Evolutionary conservation across 2,113 vertebrate species (phyloP), one percentile per base, ranked within the genome.

Genomic region (Prolemur simus): DNA sequence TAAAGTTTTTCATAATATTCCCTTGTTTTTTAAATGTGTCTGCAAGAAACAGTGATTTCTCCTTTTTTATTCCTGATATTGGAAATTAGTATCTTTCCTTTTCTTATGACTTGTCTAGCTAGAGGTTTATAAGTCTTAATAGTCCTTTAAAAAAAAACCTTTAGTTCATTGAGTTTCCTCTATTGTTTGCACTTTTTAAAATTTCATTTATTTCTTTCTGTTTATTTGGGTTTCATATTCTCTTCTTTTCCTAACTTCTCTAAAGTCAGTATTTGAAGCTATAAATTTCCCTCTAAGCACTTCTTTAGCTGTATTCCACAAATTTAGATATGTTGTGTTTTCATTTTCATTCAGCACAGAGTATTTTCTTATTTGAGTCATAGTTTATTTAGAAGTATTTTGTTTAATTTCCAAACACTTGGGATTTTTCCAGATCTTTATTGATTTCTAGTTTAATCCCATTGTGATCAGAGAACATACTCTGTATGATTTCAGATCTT

Each of bases 181-280:
- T 86, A 14, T 78, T 47, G 58, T 47, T 87, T 76, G 6, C 68
- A 77, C 42, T 39, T 85, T 87, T 73, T 42, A 23, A 25, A 11
- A 52, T 69, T 60, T 88, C 3, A 42, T 42, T 77, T 69, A 14
- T 92, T 81, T 86, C 49, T 52, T 69, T 58, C 56, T 94, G 1
- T 87, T 91, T 94, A 74, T 32, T 73, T 69, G 87, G 10, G 23
- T 91, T 82, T 94, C 69, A 52, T 87, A 94, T 83, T 68, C 32
- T 82, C 42, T 82, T 66, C 39, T 89, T 94, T 82, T 74, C 77
- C 74, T 91, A 20, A 69, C 88, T 68, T 93, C 66, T 77, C 89
- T 88, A 63, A 54, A 94, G 52, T 71, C 14, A 87, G 68, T 88
- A 45, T 47, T 42, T 66, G 23, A 64, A 86, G 64, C 39, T 10